phyloP scores from a whole-genome alignment of 2,113 vertebrate species.

The Gallinago media region DNA sequence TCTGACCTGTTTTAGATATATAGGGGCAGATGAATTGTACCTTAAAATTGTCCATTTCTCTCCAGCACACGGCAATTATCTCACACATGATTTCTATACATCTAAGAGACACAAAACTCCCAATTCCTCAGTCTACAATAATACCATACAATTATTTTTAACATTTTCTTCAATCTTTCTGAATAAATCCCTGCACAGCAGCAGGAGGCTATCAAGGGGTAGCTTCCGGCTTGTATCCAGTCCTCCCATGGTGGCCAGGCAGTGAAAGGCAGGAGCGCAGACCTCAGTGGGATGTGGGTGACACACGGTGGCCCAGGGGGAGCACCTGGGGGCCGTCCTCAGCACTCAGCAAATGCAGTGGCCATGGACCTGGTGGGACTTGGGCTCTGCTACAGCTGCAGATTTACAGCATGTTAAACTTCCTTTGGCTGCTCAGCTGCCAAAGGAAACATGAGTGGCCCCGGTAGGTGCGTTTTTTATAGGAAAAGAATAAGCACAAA shows the following conservation, averaged over 20 bases:
- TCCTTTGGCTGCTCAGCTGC: neutral
- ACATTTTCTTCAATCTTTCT: neutral
- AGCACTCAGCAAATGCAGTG: neutral
- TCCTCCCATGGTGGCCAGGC: neutral
- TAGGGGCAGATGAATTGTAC: neutral
- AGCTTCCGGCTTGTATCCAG: fast-evolving
- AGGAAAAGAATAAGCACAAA: conserved; percentile 19
- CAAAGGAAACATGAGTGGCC: neutral
- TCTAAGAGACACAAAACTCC: neutral
- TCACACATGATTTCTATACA: neutral
- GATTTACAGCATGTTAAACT: neutral
- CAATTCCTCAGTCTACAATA: neutral
- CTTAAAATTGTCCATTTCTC: neutral
- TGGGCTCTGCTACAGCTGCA: conserved; percentile 6
- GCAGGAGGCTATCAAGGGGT: neutral
- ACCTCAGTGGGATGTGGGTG: neutral
- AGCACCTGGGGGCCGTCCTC: neutral
- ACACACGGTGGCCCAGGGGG: fast-evolving
- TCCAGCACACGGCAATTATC: neutral
- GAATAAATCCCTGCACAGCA: neutral
- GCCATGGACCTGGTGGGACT: neutral
- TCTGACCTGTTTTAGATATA: neutral
- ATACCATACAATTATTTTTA: neutral
- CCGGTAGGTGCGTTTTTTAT: neutral
- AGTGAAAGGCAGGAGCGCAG: fast-evolving